These are phyloP conservation scores for Babyrousa celebensis DNA, from an alignment of 2,797 vertebrate genomes.

Conservation along the genomic window DNA sequence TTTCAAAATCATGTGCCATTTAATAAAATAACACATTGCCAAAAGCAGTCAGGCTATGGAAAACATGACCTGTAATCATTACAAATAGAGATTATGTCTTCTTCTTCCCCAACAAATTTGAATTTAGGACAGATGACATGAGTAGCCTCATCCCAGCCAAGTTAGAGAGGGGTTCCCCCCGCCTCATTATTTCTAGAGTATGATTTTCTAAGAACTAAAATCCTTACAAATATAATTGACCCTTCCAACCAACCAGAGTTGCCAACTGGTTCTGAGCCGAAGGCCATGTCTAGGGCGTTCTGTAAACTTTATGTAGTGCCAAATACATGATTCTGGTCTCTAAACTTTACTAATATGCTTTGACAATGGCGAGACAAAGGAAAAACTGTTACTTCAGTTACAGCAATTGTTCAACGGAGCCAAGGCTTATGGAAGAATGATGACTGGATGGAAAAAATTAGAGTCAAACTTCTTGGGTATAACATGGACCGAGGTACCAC, in stretches of 20 bases:
- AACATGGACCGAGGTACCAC: background rate
- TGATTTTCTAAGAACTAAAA: conserved; percentile 84
- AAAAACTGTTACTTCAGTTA: conserved; percentile 49
- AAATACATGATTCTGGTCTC: conserved; percentile 68
- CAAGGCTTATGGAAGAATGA: conserved; percentile 16
- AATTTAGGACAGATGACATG: conserved; percentile 82
- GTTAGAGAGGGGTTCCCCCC: background rate
- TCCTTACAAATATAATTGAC: conserved; percentile 71
- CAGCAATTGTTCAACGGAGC: background rate
- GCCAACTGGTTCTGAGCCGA: conserved; percentile 78
- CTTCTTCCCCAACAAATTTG: conserved; percentile 69
- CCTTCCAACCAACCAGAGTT: conserved; percentile 51
- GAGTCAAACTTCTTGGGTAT: background rate
- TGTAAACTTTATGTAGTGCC: conserved; percentile 55
- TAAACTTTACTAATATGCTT: conserved; percentile 67
- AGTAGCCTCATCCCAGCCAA: conserved; percentile 57
- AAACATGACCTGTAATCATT: conserved; percentile 72
- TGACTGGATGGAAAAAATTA: background rate
- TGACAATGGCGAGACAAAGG: conserved; percentile 74
- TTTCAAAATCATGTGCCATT: conserved; percentile 29
- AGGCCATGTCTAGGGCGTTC: conserved; percentile 62
- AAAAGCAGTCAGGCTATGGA: conserved; percentile 74
- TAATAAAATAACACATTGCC: conserved; percentile 73
- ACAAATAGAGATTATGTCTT: conserved; percentile 63
- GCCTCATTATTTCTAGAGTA: conserved; percentile 72